phyloP scores from a whole-genome alignment of 2,113 vertebrate species.

The Hemichromis elongatus region DNA sequence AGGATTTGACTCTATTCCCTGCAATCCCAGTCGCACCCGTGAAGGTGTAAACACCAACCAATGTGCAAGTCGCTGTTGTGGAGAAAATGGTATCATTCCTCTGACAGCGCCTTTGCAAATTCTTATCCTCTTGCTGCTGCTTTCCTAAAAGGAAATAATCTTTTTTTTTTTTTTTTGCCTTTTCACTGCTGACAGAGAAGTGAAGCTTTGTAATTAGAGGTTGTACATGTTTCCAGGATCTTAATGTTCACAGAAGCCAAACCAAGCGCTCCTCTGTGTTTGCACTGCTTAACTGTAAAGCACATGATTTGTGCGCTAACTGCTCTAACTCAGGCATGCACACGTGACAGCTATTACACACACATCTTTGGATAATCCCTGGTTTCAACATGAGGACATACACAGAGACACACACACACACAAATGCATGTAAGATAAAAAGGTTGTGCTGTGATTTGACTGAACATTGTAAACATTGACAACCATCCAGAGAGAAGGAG shows the following conservation, averaged over 20 bases:
- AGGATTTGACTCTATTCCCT: background rate
- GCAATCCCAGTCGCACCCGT: background rate
- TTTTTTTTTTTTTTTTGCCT: background rate
- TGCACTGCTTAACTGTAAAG: background rate
- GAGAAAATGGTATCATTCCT: background rate
- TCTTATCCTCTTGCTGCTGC: background rate
- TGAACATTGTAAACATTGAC: background rate
- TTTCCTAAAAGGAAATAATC: background rate
- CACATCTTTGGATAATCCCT: constrained; percentile 17
- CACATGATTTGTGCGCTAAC: constrained; percentile 51
- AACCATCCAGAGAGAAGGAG: background rate
- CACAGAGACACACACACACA: background rate
- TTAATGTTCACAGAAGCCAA: background rate
- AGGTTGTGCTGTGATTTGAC: background rate
- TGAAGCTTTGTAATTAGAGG: background rate
- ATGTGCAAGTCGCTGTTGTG: background rate
- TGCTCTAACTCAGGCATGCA: background rate
- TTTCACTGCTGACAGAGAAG: background rate
- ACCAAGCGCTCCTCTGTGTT: background rate
- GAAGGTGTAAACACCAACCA: background rate
- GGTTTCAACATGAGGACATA: background rate
- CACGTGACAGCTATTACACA: constrained; percentile 29
- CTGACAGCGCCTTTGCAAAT: background rate
- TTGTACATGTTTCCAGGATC: background rate
- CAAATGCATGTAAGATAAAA: background rate